phyloP scores from a whole-genome alignment of 1,140 invertebrate species.

The Eufriesea mexicana region DNA sequence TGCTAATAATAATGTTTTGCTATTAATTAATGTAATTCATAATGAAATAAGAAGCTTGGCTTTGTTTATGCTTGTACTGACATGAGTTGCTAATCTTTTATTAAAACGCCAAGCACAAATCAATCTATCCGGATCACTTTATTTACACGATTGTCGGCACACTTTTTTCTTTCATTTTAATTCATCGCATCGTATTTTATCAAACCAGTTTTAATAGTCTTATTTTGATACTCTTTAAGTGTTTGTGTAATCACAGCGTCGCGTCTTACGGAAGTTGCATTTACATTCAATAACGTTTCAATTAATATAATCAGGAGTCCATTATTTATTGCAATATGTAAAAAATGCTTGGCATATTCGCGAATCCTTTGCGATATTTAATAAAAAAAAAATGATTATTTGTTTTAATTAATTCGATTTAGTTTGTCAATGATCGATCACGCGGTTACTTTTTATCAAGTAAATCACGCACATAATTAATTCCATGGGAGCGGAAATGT shows the following conservation, averaged over 20 bases:
- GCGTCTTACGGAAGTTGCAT: slow-evolving; percentile 30
- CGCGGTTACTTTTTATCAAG: slow-evolving; percentile 4
- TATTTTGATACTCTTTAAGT: neutral
- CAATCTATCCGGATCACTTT: slow-evolving; percentile 2
- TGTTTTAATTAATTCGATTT: neutral
- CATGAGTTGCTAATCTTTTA: slow-evolving; percentile 20
- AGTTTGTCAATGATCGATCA: slow-evolving; percentile 17
- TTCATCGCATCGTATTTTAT: neutral
- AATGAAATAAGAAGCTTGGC: neutral
- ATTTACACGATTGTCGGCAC: neutral
- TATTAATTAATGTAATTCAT: neutral
- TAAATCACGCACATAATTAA: slow-evolving; percentile 18
- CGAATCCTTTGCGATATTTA: neutral
- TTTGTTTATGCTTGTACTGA: slow-evolving; percentile 31
- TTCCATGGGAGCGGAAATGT: neutral
- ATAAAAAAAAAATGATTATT: neutral
- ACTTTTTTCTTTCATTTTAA: neutral
- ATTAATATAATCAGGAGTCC: neutral
- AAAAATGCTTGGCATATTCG: slow-evolving; percentile 5
- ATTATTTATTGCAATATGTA: slow-evolving; percentile 33
- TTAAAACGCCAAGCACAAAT: slow-evolving; percentile 1
- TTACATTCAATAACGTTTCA: slow-evolving; percentile 40
- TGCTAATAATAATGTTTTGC: neutral
- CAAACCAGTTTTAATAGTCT: neutral
- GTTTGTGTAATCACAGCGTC: slow-evolving; percentile 7